Conservation (phyloP, 2,113 vertebrate species). For the Canis aureus region DNA sequence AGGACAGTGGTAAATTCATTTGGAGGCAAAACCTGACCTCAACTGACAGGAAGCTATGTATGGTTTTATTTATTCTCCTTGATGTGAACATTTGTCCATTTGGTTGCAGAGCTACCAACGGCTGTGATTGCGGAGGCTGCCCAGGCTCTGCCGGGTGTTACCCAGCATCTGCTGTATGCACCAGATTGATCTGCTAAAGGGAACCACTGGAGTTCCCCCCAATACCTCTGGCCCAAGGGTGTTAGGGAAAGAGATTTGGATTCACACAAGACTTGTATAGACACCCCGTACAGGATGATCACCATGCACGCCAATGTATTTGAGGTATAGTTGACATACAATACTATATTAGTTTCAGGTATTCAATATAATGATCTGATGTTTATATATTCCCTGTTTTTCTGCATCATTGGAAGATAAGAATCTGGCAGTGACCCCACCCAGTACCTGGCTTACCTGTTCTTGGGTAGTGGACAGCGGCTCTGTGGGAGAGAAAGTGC, state of each 20-base stretch:
- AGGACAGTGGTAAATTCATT: not conserved
- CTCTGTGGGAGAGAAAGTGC: not conserved
- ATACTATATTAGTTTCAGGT: not conserved
- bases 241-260: not conserved
- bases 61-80: not conserved
- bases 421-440: not conserved
- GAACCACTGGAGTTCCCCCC: rapidly evolving
- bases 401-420: no score
- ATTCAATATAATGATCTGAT: not conserved
- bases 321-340: not conserved
- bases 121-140: not conserved
- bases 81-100: not conserved
- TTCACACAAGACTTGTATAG: not conserved
- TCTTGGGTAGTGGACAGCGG: not conserved
- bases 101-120: not conserved
- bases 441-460: not conserved
- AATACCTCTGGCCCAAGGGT: rapidly evolving
- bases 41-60: not conserved
- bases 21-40: not conserved
- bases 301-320: rapidly evolving
- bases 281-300: rapidly evolving
- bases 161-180: rapidly evolving
- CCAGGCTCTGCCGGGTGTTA: not conserved
- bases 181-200: not conserved
- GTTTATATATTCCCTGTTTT: no score